phyloP scores from a whole-genome alignment of 2,113 vertebrate species.

The Corythornis vintsioides region DNA sequence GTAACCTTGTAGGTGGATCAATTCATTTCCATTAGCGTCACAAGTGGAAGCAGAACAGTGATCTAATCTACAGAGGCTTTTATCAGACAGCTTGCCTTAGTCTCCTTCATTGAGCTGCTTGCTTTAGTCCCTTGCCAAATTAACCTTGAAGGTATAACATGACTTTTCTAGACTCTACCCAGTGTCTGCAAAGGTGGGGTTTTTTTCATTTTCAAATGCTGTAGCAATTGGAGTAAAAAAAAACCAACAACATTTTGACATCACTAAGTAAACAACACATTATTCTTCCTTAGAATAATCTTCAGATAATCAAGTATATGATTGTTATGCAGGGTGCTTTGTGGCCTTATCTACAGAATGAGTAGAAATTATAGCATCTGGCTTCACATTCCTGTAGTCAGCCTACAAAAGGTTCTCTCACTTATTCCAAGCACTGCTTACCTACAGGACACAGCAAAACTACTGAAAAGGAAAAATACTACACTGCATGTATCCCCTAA shows the following conservation, averaged over 20 bases:
- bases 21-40: not conserved
- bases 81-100: not conserved
- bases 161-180: not conserved
- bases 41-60: not conserved
- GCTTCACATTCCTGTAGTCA: not conserved
- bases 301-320: not conserved
- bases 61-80: not conserved
- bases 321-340: not conserved
- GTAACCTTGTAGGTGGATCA: not conserved
- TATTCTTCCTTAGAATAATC: not conserved
- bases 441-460: not conserved
- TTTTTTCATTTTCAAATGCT: constrained; percentile 4
- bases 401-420: not conserved
- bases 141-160: not conserved
- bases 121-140: not conserved
- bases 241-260: not conserved
- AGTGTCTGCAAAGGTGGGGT: not conserved
- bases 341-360: not conserved
- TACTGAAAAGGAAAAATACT: not conserved
- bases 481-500: not conserved
- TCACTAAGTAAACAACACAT: not conserved
- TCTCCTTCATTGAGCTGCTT: not conserved
- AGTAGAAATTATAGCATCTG: not conserved
- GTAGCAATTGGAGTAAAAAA: not conserved
- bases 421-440: not conserved